These are phyloP conservation scores for Lates japonicus DNA, from an alignment of 2,797 vertebrate genomes.

Conservation along the genomic window DNA sequence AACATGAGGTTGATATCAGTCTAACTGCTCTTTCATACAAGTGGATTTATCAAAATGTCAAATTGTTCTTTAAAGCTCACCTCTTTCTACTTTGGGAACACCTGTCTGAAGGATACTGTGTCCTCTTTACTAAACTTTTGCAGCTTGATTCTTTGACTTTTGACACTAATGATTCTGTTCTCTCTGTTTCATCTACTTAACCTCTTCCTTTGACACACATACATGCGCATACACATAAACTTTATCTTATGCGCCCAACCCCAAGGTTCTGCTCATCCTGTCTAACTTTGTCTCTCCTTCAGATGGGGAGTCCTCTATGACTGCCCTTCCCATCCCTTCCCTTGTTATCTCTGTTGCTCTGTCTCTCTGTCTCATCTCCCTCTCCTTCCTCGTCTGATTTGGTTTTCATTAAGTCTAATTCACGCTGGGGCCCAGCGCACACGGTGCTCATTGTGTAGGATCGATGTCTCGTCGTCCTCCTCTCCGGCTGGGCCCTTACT, in stretches of 20 bases:
- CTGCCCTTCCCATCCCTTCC: slow-evolving; percentile 35
- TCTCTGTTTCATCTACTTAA: background rate
- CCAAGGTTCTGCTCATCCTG: slow-evolving; percentile 22
- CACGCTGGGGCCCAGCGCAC: slow-evolving; percentile 66
- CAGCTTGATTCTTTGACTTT: slow-evolving; percentile 10
- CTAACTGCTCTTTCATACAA: background rate
- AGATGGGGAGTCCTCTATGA: slow-evolving; percentile 42
- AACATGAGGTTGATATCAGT: background rate
- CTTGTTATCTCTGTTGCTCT: slow-evolving; percentile 54
- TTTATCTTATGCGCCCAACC: slow-evolving; percentile 4
- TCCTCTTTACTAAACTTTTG: slow-evolving; percentile 10
- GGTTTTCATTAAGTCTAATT: slow-evolving; percentile 85
- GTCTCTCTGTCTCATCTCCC: background rate
- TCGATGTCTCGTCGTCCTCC: slow-evolving; percentile 73
- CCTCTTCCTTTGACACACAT: slow-evolving; percentile 10
- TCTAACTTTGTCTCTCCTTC: slow-evolving; percentile 53
- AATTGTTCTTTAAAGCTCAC: background rate
- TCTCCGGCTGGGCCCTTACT: slow-evolving; percentile 74
- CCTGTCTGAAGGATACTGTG: slow-evolving; percentile 4
- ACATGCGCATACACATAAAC: background rate
- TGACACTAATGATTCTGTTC: slow-evolving; percentile 2
- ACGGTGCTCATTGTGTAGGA: slow-evolving; percentile 78
- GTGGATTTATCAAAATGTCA: background rate
- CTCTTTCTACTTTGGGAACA: background rate
- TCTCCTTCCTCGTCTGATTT: slow-evolving; percentile 68